Conservation (phyloP, 2,113 vertebrate species). For the Lepus americanus region DNA sequence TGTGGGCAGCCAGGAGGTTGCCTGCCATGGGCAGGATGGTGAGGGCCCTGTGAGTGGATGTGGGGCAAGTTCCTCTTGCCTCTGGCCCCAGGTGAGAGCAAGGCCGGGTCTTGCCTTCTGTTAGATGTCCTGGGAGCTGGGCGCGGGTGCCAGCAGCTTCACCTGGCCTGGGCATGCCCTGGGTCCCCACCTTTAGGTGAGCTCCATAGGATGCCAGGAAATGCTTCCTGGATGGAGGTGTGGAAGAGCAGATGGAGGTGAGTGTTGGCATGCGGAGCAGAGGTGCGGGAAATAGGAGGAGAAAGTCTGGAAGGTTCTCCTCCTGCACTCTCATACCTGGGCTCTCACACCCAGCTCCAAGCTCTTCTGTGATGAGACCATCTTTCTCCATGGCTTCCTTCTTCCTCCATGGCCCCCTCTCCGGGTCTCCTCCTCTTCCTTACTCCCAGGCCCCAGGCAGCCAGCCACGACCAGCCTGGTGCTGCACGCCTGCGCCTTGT, state of each 20-base stretch:
- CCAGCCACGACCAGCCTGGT: too few species aligned
- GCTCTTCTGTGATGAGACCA: not conserved
- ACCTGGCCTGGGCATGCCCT: not conserved
- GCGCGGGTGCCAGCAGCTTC: not conserved
- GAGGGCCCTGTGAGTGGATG: not conserved
- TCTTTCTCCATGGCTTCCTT: too few species aligned
- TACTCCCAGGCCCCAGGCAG: not conserved
- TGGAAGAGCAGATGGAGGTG: not conserved
- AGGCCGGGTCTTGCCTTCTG: not conserved
- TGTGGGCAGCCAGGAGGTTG: too few species aligned
- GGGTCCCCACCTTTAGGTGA: not conserved
- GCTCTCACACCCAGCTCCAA: not conserved
- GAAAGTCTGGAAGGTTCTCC: not conserved
- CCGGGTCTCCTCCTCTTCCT: not conserved
- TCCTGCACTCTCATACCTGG: not conserved
- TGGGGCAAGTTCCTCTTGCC: too few species aligned
- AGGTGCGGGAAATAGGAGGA: not conserved
- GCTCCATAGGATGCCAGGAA: not conserved
- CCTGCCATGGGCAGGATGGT: not conserved
- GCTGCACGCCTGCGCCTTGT: too few species aligned
- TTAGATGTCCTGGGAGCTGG: not conserved
- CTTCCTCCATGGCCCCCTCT: not conserved
- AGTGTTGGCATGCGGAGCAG: not conserved
- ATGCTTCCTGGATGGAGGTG: not conserved
- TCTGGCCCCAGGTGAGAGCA: not conserved